Base-by-base conservation (phyloP, 2,888 invertebrate genomes). In the Kryphioiulus occultus region DNA sequence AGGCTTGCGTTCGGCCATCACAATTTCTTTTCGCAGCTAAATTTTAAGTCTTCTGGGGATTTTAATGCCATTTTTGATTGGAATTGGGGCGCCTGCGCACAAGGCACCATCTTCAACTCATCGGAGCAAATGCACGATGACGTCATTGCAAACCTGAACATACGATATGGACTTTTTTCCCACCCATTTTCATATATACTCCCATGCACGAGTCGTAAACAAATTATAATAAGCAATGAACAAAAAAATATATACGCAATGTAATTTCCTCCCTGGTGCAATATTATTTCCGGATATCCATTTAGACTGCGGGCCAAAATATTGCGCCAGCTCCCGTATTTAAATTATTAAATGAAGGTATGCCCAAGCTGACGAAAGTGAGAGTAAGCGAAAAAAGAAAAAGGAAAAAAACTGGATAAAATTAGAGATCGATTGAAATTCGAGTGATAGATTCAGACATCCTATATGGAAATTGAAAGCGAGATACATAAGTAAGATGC, bases 211-310 rank as follows among this genome's bases (percentile, higher is more conserved):
- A 78, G 78, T 78, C 78, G 78, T 78, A 78, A 78, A 78, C 78
- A 78, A 78, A 78, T 78, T 78, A 78, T 78, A 78, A 78, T 78
- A 78, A 78, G 78, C 78, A 78, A 78, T 78, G 78, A 78, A 78
- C 78, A 78, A 78, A 78, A 44, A 78, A 78, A 78, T 78, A 78
- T 78, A 78, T 78, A 30, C 78, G 78, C 78, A 30, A 78, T 78
- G 78, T 78, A 78, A 78, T 78, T 78, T 78, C 78, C 78, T 78
- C 78, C 78, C 78, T 78, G 78, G 78, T 78, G 78, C 26, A 78
- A 78, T 78, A 78, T 78, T 78, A 30, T 78, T 78, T 78, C 78
- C 78, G 78, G 78, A 78, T 78, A 78, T 78, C 78, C 78, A 78
- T 30, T 78, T 78, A 78, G 78, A 78, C 78, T 78, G 78, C 78